Evolutionary conservation across 2,113 vertebrate genomes (phyloP), one percentile per base, ranked within the genome.

Genomic region (Todiramphus saurophagus): DNA sequence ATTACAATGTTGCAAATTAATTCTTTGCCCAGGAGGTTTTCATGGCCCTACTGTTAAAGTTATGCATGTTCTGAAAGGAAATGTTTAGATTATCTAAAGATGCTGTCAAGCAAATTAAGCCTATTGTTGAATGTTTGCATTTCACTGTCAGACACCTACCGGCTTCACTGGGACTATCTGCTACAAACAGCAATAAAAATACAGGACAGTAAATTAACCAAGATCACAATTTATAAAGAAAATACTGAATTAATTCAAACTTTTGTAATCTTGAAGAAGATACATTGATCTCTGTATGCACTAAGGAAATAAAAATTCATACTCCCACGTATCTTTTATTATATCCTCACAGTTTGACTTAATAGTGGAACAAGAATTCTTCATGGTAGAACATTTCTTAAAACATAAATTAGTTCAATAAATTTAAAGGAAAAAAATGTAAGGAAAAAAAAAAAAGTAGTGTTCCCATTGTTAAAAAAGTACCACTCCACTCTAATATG

Each of bases 11-110:
- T 93, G 43, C 25, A 96, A 90, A 97, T 91, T 83, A 96, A 95
- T 95, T 91, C 77, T 63, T 94, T 93, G 72, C 72, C 89, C 84
- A 90, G 95, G 84, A 92, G 86, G 79, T 48, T 87, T 94, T 90
- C 18, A 2, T 35, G 12, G 55, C 51, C 64, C 74, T 60, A n/a
- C 70, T 9, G 8, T 85, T 95, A 73, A 95, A 93, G 69, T 76
- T 87, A 92, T 39, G 44, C 93, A 96, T 80, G 56, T 82, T 95
- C 92, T 77, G 59, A 91, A 95, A 84, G 67, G 82, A 82, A 97
- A 91, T 83, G 13, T 72, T 96, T 76, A 89, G 77, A 93, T 94
- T 96, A 92, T 79, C 90, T 92, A 59, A 79, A 97, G 68, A 89
- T 80, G 59, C 55, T 90, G 67, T 91, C 81, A 73, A 58, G 66